phyloP scores from a whole-genome alignment of 1,140 invertebrate genomes.

The Tetranychus cinnabarinus region DNA sequence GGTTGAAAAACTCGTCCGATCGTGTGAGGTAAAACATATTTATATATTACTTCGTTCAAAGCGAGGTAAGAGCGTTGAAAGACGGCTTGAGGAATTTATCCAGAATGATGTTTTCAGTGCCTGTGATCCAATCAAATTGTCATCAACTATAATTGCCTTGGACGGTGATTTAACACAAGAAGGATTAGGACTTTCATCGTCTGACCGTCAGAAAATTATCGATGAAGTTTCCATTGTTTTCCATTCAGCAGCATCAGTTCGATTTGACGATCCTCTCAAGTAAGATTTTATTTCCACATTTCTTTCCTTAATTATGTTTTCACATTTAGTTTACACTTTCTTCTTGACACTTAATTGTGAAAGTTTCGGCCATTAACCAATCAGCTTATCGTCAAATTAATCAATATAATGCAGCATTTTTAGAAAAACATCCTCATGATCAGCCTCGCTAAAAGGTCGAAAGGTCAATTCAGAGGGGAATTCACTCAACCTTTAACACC shows the following conservation, averaged over 20 bases:
- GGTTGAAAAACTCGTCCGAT: conserved; percentile 26
- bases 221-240: conserved; percentile 70
- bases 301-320: background rate
- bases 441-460: no score
- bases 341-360: background rate
- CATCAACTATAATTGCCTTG: conserved; percentile 54
- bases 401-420: no score
- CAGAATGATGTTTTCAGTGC: conserved; percentile 6
- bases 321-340: background rate
- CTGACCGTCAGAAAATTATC: conserved; percentile 42
- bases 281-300: conserved; percentile 10
- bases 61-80: conserved; percentile 14
- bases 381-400: no score
- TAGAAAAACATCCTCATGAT: no score
- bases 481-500: no score
- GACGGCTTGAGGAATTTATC: conserved; percentile 19
- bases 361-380: background rate
- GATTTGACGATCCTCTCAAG: conserved; percentile 90
- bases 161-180: conserved; percentile 71
- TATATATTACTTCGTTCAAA: conserved; percentile 25
- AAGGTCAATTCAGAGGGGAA: no score
- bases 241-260: conserved; percentile 92
- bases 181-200: conserved; percentile 54
- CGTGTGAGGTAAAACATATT: conserved; percentile 21
- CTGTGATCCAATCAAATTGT: background rate